Conservation (phyloP, 2,888 invertebrate species). For the Drosophila acutilabella region DNA sequence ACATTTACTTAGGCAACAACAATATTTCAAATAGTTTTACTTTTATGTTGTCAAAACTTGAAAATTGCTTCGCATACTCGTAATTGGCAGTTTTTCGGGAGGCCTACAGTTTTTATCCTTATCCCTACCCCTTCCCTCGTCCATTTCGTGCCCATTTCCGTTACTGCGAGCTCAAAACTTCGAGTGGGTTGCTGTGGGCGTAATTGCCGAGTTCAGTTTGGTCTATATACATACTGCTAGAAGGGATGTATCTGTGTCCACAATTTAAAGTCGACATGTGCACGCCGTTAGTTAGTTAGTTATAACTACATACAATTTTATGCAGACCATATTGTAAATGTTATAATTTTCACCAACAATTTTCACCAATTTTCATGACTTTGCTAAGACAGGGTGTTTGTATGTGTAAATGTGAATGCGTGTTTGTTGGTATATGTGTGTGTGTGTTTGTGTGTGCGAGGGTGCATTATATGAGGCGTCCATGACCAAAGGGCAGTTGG, state of each 20-base stretch:
- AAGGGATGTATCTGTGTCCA: constrained; percentile 10
- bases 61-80: constrained; percentile 60
- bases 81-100: constrained; percentile 65
- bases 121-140: not conserved
- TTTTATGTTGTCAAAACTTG: constrained; percentile 42
- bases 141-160: constrained; percentile 41
- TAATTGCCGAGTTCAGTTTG: not conserved
- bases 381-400: constrained; percentile 1
- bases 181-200: not conserved
- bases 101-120: constrained; percentile 7
- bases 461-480: not conserved
- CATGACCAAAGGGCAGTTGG: constrained; percentile 36
- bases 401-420: not conserved
- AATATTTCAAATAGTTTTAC: constrained; percentile 50
- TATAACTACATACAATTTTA: constrained; percentile 78
- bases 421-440: not conserved
- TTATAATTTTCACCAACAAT: constrained; percentile 78
- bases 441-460: too few relatives aligned
- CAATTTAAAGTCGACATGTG: constrained; percentile 61
- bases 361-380: constrained; percentile 52
- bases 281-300: constrained; percentile 74
- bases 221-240: constrained; percentile 2
- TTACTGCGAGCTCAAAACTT: constrained; percentile 32
- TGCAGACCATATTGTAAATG: constrained; percentile 76
- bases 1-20: constrained; percentile 15